Percentiles rank a stretch among this genome's conserved stretches.
These are phyloP conservation scores for Cosmopolites sordidus DNA, from an alignment of 2,888 invertebrate genomes.

Conservation along the genomic window DNA sequence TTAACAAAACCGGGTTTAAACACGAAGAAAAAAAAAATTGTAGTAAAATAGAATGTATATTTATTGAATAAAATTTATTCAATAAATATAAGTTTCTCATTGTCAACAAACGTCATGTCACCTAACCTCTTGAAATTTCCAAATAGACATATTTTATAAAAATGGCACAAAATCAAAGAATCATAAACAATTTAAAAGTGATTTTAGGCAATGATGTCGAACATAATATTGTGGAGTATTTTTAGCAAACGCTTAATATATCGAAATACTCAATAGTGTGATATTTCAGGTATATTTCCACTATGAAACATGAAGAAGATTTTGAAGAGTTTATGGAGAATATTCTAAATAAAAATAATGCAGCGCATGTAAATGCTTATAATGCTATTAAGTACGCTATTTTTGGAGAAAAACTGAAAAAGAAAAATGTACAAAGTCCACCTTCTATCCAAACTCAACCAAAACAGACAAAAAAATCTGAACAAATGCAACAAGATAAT, in stretches of 20 bases:
- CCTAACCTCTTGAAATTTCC: too few species aligned
- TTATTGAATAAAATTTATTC: too few species aligned
- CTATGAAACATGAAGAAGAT: slow-evolving; percentile 67
- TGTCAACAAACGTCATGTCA: too few species aligned
- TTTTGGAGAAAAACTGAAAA: slow-evolving; percentile 35
- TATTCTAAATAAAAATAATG: slow-evolving; percentile 63
- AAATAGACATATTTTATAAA: not conserved
- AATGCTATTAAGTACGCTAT: slow-evolving; percentile 42
- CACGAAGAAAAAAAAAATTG: too few species aligned
- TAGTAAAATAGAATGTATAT: too few species aligned
- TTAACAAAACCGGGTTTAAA: too few species aligned
- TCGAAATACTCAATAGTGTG: not conserved
- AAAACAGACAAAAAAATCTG: slow-evolving; percentile 2
- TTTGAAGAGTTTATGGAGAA: slow-evolving; percentile 75
- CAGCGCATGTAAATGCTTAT: slow-evolving; percentile 63
- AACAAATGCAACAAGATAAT: not conserved
- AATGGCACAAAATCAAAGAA: slow-evolving; percentile 47
- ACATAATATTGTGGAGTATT: slow-evolving; percentile 54
- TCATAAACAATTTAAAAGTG: slow-evolving; percentile 59
- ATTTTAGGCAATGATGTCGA: slow-evolving; percentile 67
- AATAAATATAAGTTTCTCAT: too few species aligned
- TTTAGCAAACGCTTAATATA: slow-evolving; percentile 13
- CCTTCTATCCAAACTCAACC: not conserved
- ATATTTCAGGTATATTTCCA: slow-evolving; percentile 61
- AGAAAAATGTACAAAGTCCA: slow-evolving; percentile 12